Percentiles rank a stretch among this genome's conserved stretches.
Conservation (phyloP, 2,888 invertebrate species). For the Deilephila elpenor region DNA sequence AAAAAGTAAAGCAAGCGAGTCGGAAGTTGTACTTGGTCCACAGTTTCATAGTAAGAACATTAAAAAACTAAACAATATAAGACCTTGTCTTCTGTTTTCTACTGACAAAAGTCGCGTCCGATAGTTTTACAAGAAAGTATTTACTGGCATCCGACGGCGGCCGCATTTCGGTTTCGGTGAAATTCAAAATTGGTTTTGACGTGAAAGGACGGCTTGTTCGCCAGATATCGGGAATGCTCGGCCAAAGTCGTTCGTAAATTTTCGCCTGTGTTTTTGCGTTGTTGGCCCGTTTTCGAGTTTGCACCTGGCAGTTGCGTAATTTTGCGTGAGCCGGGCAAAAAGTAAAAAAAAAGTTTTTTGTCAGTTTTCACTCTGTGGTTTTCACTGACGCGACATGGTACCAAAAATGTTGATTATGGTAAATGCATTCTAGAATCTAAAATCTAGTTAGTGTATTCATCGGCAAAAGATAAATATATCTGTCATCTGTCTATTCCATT, state of each 20-base stretch:
- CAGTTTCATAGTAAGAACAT: background rate
- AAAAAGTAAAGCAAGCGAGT: too few relatives aligned
- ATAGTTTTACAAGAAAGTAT: background rate
- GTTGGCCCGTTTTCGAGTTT: background rate
- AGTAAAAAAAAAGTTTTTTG: background rate
- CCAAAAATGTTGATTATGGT: too few relatives aligned
- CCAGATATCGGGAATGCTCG: background rate
- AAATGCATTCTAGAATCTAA: too few relatives aligned
- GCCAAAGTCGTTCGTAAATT: background rate
- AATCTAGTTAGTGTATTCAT: too few relatives aligned
- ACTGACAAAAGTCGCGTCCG: background rate
- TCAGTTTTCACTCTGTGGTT: background rate
- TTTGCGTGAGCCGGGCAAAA: background rate
- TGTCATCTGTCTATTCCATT: too few relatives aligned
- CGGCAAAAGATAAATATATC: too few relatives aligned
- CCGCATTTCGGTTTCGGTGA: slow-evolving; percentile 10
- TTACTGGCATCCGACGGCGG: background rate
- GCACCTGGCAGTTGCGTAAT: background rate
- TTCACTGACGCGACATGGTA: background rate
- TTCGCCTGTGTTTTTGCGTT: slow-evolving; percentile 2
- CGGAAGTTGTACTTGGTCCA: too few relatives aligned
- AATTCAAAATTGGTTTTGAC: slow-evolving; percentile 17
- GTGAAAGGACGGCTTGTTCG: background rate
- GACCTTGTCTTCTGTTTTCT: background rate
- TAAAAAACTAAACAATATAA: background rate